A percentile compares a stretch with the other conserved stretches of the same genome.
These are phyloP conservation scores for Agrotis exclamationis DNA, from an alignment of 2,888 invertebrate species.

Conservation along the genomic window DNA sequence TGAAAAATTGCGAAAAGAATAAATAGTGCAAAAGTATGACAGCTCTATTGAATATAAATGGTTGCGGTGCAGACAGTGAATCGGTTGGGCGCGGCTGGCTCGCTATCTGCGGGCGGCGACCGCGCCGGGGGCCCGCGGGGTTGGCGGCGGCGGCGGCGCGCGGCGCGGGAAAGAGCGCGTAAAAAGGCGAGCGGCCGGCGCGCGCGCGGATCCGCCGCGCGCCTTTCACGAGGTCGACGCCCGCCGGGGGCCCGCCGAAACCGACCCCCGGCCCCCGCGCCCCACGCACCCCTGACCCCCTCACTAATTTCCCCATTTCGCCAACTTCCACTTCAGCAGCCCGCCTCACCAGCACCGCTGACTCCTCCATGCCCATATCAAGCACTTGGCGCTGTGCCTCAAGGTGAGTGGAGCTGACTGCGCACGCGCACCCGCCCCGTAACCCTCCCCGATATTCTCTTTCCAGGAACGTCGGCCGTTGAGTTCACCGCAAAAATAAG, in stretches of 20 bases:
- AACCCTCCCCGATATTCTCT: constrained; percentile 66
- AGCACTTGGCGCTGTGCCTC: constrained; percentile 71
- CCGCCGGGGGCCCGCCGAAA: constrained; percentile 86
- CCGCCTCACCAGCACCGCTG: constrained; percentile 61
- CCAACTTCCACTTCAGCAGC: constrained; percentile 55
- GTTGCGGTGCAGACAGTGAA: constrained; percentile 85
- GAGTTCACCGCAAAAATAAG: constrained; percentile 80
- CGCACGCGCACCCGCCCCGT: constrained; percentile 52
- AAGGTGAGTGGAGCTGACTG: constrained; percentile 72
- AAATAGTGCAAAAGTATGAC: neutral
- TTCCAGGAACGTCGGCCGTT: constrained; percentile 73
- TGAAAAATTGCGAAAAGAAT: constrained; percentile 1
- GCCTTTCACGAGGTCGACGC: constrained; percentile 90
- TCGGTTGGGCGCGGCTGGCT: constrained; percentile 85
- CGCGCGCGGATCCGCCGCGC: constrained; percentile 84
- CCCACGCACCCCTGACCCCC: constrained; percentile 75
- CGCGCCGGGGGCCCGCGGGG: constrained; percentile 89
- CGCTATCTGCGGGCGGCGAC: constrained; percentile 91
- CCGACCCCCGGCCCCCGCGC: constrained; percentile 78
- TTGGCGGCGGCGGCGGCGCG: constrained; percentile 85
- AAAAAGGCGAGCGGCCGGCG: constrained; percentile 88
- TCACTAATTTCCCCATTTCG: constrained; percentile 74
- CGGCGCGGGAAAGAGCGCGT: constrained; percentile 88
- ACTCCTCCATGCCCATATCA: constrained; percentile 74
- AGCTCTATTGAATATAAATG: constrained; percentile 45